These are phyloP conservation scores for Labrus mixtus DNA, from an alignment of 2,113 vertebrate genomes.

Conservation along the genomic window DNA sequence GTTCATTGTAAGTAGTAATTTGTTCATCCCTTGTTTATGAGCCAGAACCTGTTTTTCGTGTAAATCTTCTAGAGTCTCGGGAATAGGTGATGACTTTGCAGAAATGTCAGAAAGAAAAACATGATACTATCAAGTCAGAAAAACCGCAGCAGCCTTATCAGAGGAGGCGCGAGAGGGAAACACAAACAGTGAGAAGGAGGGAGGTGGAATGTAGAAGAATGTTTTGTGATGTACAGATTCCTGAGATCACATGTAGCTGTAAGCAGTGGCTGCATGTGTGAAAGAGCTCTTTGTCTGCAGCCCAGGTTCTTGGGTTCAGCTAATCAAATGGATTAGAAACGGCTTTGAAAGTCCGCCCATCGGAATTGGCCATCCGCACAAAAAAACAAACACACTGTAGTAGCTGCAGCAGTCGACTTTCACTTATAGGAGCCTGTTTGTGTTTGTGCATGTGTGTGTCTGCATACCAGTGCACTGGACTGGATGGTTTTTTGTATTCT, in stretches of 20 bases:
- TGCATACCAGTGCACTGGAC: conserved; percentile 64
- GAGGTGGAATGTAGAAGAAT: conserved; percentile 62
- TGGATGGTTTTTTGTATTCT: conserved; percentile 44
- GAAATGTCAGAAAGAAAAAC: conserved; percentile 1
- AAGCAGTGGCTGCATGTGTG: conserved; percentile 76
- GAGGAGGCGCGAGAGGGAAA: conserved; percentile 37
- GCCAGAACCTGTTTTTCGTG: background rate
- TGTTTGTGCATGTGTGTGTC: conserved; percentile 45
- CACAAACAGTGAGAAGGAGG: conserved; percentile 39
- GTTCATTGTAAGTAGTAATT: background rate
- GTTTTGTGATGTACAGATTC: conserved; percentile 79
- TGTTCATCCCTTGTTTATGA: background rate
- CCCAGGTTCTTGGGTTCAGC: conserved; percentile 75
- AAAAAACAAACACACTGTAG: conserved; percentile 75
- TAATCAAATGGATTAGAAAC: conserved; percentile 85
- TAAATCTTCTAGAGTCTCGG: background rate
- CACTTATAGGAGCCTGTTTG: conserved; percentile 53
- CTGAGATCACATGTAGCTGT: conserved; percentile 78
- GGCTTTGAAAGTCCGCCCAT: conserved; percentile 78
- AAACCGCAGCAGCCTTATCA: conserved; percentile 38
- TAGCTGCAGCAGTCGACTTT: conserved; percentile 59
- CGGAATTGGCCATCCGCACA: conserved; percentile 68
- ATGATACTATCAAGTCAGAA: conserved; percentile 20
- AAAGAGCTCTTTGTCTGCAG: conserved; percentile 83
- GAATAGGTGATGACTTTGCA: conserved; percentile 2